Base-by-base conservation (phyloP, 2,113 vertebrate genomes). In the Anolis sagrei region DNA sequence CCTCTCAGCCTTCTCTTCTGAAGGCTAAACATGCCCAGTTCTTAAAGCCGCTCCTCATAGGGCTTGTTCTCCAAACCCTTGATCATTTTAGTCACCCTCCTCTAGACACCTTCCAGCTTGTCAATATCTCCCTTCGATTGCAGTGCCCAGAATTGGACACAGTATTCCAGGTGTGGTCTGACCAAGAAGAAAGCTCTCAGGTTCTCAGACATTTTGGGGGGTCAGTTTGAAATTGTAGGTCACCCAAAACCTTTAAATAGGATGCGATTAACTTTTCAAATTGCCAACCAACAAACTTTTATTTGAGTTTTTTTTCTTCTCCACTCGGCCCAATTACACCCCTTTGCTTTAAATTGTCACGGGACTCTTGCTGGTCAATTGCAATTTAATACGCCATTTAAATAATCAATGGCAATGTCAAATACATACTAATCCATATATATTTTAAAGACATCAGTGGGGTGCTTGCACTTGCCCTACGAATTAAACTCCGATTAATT, bases 401-500 rank as follows among this genome's bases (percentile, higher is more conserved):
- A 87, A 92, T 93, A 94, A 95, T 95, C 93, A 90, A 92, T 89
- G 87, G 89, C 90, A 90, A 10, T 93, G 92, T 16, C 18, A 86
- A 87, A 76, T 84, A 86, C 86, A 83, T 92, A 23, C 32, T 89
- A 86, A 21, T 4, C n/a, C 81, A 89, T 74, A 58, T 14, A 58
- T 58, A 58, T 90, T 85, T 82, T 91, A 91, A 89, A 82, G 83
- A 87, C 90, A 78, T 77, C 86, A 83, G 90, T 83, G 19, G 32
- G 86, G 74, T 34, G 36, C 32, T 78, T 82, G 74, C 86, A 84
- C 39, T 34, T 81, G 87, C 48, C 83, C 90, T 89, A 82, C 84
- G 90, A 90, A 91, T 89, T 88, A 90, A 88, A 83, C 82, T 83
- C 77, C 82, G 58, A 94, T 95, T 96, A 94, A 96, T 96, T 95